Base-by-base conservation (phyloP, 2,888 invertebrate genomes). In the Plutella xylostella region DNA sequence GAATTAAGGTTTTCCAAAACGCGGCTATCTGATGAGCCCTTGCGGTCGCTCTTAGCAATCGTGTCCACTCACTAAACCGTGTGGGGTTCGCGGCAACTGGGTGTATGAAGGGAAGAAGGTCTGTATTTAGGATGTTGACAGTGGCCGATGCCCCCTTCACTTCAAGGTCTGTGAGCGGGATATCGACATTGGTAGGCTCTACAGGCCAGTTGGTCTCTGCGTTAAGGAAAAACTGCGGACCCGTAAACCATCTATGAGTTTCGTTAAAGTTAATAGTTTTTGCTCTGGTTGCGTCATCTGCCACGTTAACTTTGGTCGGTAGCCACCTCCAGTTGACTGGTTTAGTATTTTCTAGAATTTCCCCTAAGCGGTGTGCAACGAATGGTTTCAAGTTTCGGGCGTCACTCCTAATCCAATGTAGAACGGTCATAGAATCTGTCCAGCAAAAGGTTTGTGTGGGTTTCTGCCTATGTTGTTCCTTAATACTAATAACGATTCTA, bases 331-430 rank as follows among this genome's bases (percentile, higher is more conserved):
- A 28, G 17, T 15, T 6, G 9, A n/a, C 9, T 4, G n/a, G 11
- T 4, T 28, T 28, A 28, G 28, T 28, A n/a, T 12, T n/a, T 6
- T 28, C 28, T 12, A 6, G 11, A 28, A 28, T 28, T 28, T 28
- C 28, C 7, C 28, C 28, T 28, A 28, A 3, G 28, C 28, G 3
- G 28, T 28, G 28, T n/a, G 28, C 28, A 6, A 28, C 28, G 7
- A 28, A 28, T n/a, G 28, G 28, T 20, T 48, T 48, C 22, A 48
- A 49, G 3, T 39, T 17, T 7, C 48, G 30, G 1, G 48, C 53
- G 52, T 48, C 48, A 21, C 40, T 45, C 11, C 48, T 45, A 1
- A 48, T 14, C 50, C 50, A 46, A 20, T 34, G 31, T 1, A 50
- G 30, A 2, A 50, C 48, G 1, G 46, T 50, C 3, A 31, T 3